phyloP scores from a whole-genome alignment of 2,797 vertebrate genomes.

The Clarias pachynema region DNA sequence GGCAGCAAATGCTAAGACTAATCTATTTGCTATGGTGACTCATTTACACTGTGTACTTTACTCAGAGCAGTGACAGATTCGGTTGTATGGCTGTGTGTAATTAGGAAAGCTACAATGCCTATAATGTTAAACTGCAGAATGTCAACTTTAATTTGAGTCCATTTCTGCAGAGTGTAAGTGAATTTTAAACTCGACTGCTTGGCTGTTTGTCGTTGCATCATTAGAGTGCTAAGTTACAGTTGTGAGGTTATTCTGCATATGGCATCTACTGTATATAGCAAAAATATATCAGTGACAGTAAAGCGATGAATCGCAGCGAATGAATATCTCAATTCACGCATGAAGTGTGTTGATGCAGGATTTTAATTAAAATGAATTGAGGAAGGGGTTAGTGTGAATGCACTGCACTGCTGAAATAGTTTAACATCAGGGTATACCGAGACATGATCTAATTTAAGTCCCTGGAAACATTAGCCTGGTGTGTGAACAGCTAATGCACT shows the following conservation, averaged over 20 bases:
- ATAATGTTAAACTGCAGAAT: constrained; percentile 28
- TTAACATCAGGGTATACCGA: neutral
- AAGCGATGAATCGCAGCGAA: neutral
- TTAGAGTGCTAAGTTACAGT: neutral
- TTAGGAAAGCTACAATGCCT: constrained; percentile 22
- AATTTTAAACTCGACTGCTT: neutral
- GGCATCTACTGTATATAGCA: neutral
- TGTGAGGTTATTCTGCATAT: neutral
- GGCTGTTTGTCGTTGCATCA: neutral
- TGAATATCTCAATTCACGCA: neutral
- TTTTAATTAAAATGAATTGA: neutral
- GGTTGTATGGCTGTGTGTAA: constrained; percentile 26
- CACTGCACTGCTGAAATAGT: neutral
- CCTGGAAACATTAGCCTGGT: neutral
- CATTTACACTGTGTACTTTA: constrained; percentile 28
- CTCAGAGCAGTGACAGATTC: constrained; percentile 8
- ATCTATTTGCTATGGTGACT: constrained; percentile 13
- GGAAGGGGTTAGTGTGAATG: neutral
- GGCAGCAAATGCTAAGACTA: constrained; percentile 23
- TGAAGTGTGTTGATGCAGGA: neutral
- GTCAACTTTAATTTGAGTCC: constrained; percentile 26
- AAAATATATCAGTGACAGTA: neutral
- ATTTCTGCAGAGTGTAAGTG: constrained; percentile 9
- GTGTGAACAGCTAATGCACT: neutral
- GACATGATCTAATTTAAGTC: neutral